phyloP scores from a whole-genome alignment of 2,113 vertebrate genomes.

The Tyrannus savana region DNA sequence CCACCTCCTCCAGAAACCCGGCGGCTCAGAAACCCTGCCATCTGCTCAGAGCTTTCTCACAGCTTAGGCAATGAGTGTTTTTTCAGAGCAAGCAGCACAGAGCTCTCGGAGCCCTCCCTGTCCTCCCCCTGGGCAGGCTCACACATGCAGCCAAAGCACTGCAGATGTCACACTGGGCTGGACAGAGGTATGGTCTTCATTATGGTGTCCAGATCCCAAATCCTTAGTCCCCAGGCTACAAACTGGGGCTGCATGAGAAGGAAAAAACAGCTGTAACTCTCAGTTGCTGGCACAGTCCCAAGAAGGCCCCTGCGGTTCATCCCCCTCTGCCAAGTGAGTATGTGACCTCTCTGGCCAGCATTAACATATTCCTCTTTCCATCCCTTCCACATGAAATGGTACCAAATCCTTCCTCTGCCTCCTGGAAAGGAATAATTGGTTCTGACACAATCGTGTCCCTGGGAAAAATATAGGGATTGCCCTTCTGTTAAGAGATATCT shows the following conservation, averaged over 20 bases:
- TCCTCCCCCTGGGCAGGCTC: neutral
- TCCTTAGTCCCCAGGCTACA: neutral
- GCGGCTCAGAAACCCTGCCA: neutral
- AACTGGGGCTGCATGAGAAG: neutral
- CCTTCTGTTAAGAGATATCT: neutral
- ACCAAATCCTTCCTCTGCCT: neutral
- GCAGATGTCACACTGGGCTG: neutral
- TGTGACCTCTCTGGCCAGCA: neutral
- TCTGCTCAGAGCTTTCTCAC: neutral
- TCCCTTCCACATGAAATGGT: neutral
- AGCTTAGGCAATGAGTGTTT: neutral
- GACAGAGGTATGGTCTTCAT: fast-evolving
- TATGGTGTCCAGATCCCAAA: neutral
- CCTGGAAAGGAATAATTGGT: neutral
- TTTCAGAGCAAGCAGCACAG: neutral
- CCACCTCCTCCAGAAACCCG: constrained; percentile 41
- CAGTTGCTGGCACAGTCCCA: neutral
- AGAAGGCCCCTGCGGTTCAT: neutral
- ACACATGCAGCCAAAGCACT: fast-evolving
- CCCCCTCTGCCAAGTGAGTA: neutral
- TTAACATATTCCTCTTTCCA: neutral
- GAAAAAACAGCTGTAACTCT: neutral
- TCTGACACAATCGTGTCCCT: neutral
- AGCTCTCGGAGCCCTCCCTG: neutral
- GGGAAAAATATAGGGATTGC: neutral